These are phyloP conservation scores for Mycetomoellerius zeteki DNA, from an alignment of 1,140 invertebrate species.

Conservation along the genomic window DNA sequence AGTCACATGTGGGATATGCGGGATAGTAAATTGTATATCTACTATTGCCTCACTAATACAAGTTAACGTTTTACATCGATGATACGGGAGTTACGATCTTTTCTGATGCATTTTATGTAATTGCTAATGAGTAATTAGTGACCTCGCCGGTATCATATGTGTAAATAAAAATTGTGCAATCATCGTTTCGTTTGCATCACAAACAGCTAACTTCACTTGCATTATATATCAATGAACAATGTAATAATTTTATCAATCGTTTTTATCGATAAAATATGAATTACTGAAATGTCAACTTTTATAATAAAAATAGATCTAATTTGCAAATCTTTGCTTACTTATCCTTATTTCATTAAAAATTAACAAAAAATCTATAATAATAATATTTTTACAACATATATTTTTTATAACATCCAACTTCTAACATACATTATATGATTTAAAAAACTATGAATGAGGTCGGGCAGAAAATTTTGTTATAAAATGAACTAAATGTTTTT, in stretches of 20 bases:
- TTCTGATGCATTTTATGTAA: background rate
- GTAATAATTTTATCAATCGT: background rate
- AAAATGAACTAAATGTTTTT: background rate
- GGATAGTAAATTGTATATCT: conserved; percentile 55
- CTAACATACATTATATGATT: background rate
- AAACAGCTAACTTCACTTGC: conserved; percentile 20
- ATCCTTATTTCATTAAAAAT: background rate
- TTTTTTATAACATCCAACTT: background rate
- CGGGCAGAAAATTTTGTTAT: background rate
- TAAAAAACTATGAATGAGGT: background rate
- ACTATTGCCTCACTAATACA: conserved; percentile 31
- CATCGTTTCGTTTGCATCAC: background rate
- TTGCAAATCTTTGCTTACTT: background rate
- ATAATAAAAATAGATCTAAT: background rate
- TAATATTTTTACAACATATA: background rate
- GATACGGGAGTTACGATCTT: background rate
- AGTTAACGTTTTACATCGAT: conserved; percentile 11
- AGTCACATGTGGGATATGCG: background rate
- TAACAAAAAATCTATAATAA: background rate
- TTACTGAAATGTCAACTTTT: background rate
- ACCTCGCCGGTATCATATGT: conserved; percentile 1
- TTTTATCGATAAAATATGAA: background rate
- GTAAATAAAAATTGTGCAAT: conserved; percentile 55
- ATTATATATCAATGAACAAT: background rate
- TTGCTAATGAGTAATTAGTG: conserved; percentile 47